Base-by-base conservation (phyloP, 2,888 invertebrate species). In the Coecobrya sp. region DNA sequence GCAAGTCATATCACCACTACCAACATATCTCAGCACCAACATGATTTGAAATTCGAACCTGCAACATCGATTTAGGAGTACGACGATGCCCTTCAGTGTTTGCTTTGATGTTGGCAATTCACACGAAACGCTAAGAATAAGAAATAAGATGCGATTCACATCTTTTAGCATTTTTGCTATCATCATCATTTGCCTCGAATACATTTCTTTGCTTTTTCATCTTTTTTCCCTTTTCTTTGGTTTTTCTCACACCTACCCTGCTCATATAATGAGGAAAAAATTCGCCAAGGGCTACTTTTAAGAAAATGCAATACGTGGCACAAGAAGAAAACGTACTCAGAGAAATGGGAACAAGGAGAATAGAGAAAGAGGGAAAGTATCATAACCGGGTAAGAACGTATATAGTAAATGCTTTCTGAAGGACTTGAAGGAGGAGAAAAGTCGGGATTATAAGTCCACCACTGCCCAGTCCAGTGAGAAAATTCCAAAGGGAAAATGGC, bases 391-490 rank as follows among this genome's bases (percentile, higher is more conserved):
- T 0, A 73, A 42, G 42, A 73, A n/a, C 19, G 73, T 5, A 73
- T n/a, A n/a, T n/a, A n/a, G n/a, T n/a, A n/a, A n/a, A n/a, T n/a
- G n/a, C n/a, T 73, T 68, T 36, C 16, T 36, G 36, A 68, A 68
- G 68, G 68, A 68, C 68, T 68, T 36, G 25, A 36, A 5, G 36
- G 16, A 45, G 73, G 73, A n/a, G 22, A 45, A 73, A 25, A 1
- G 4, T 65, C 25, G 65, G 25, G 55, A 55, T 16, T 55, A 55
- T 13, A 55, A 55, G 55, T 55, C 65, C 22, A 65, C 65, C 22
- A 65, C 65, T 65, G 65, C 25, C 65, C 65, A 42, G 73, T 73
- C 36, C 73, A 73, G 73, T 73, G 73, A 73, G 73, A 30, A 73
- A 73, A 73, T 73, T 73, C 73, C 45, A 73, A 45, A 73, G 73